Percentiles rank a stretch among this genome's conserved stretches.
phyloP scores from a whole-genome alignment of 2,888 invertebrate genomes.

The Bellardia pandia region DNA sequence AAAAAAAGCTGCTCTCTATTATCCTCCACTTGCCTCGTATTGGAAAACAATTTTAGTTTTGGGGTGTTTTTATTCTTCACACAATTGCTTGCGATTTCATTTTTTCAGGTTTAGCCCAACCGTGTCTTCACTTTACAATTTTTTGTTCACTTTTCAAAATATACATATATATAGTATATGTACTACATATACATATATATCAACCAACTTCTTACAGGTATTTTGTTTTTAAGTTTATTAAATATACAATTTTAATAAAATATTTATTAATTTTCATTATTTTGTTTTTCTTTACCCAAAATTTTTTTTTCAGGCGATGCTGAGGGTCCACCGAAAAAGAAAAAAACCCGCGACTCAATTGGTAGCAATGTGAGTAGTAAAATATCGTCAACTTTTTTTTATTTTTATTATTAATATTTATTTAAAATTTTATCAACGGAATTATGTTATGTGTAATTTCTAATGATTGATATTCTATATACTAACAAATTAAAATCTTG shows the following conservation, averaged over 20 bases:
- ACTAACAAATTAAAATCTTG: too few relatives aligned
- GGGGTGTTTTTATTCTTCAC: constrained; percentile 4
- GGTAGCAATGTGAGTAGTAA: constrained; percentile 81
- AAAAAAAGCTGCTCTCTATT: constrained; percentile 69
- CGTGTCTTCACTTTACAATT: not conserved
- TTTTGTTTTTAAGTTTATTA: constrained; percentile 57
- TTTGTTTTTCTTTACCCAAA: constrained; percentile 18
- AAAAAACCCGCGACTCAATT: constrained; percentile 82
- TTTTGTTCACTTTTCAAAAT: not conserved
- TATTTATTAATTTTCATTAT: not conserved
- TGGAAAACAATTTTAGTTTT: constrained; percentile 2
- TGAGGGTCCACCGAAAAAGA: constrained; percentile 83
- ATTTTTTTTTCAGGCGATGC: constrained; percentile 79
- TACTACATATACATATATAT: not conserved
- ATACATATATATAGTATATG: too few relatives aligned
- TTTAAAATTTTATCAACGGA: constrained; percentile 18
- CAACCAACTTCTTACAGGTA: constrained; percentile 57
- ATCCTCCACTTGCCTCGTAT: not conserved
- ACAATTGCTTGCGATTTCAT: constrained; percentile 77
- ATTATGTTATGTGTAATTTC: constrained; percentile 4
- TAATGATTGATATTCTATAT: not conserved
- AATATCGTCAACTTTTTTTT: constrained; percentile 53
- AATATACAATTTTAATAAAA: not conserved
- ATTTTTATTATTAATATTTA: not conserved
- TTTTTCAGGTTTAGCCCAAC: constrained; percentile 62